A percentile compares a stretch with the other conserved stretches of the same genome.
Evolutionary conservation across 1,140 invertebrate genomes (phyloP).

Genomic region (Brachionus calyciflorus): DNA sequence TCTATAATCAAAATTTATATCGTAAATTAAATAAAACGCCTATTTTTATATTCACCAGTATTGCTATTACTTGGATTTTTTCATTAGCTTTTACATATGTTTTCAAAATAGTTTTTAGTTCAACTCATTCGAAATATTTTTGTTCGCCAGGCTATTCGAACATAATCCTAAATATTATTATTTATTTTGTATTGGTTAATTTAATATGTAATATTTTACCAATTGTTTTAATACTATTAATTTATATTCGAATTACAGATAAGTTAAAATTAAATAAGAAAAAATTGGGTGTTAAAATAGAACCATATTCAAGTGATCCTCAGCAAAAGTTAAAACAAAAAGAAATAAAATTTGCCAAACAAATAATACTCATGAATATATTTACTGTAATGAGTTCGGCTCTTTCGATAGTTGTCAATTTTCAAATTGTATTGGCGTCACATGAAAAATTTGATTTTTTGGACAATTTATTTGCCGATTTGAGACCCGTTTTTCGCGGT

Average conservation of each 20-base stretch:
- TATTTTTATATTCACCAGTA: not conserved
- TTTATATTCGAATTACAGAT: not conserved
- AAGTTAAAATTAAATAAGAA: not conserved
- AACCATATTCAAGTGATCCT: no score
- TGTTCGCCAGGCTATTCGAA: not conserved
- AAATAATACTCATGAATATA: conserved; percentile 14
- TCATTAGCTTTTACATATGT: not conserved
- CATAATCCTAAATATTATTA: not conserved
- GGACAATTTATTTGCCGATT: not conserved
- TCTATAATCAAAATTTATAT: not conserved
- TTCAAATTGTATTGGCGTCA: conserved; percentile 12
- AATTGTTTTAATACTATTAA: not conserved
- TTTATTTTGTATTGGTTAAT: conserved; percentile 5
- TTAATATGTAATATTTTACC: not conserved
- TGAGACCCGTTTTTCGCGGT: not conserved
- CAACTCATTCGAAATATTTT: not conserved
- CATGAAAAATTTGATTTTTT: not conserved
- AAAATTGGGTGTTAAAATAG: not conserved
- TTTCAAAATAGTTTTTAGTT: not conserved
- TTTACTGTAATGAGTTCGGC: not conserved
- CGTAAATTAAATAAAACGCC: not conserved
- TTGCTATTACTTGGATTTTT: not conserved
- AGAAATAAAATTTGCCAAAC: conserved; percentile 20
- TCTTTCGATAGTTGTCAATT: not conserved
- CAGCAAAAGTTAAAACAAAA: not conserved